Base-by-base conservation (phyloP, 2,797 vertebrate species). In the Siniperca scherzeri region DNA sequence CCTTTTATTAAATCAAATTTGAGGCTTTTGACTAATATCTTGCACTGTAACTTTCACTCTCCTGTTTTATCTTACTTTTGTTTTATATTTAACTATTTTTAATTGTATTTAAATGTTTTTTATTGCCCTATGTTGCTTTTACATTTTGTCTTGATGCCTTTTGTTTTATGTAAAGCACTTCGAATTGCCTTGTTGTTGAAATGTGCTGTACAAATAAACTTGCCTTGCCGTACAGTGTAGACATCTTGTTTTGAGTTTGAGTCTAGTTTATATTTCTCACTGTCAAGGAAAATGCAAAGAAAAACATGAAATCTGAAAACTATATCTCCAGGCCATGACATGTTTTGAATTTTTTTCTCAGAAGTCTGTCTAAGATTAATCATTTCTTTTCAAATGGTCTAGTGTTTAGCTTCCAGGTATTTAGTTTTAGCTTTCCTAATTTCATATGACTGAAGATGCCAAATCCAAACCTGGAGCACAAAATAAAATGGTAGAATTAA, bases 361-460 rank as follows among this genome's bases (percentile, higher is more conserved):
- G 46, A 56, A 21, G 10, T 56, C 30, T 48, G 13, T 68, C 14
- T 46, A 67, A 19, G 3, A 56, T 66, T 36, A n/a, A 30, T 61
- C 8, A 48, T 25, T 22, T 59, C 13, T 46, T 70, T 33, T 64
- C 1, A 21, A 72, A 67, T 19, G 6, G 14, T 17, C 22, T 11
- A 1, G 14, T 56, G 38, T 70, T 69, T 25, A 25, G 46, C 27
- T 38, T 64, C 7, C 21, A 56, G 40, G 50, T 50, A n/a, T 70
- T 57, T 33, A 9, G 62, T 62, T 82, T 40, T 62, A 72, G n/a
- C 60, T 64, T 50, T 64, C 6, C 13, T 27, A 19, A 17, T 40
- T 69, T 55, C 14, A 59, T 22, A 48, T 1, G 21, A 46, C 16
- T 56, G 8, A 53, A 40, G 11, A 7, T 65, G 36, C 22, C 52